These are phyloP conservation scores for Serrognathus titanus DNA, from an alignment of 2,888 invertebrate genomes.

Conservation along the genomic window DNA sequence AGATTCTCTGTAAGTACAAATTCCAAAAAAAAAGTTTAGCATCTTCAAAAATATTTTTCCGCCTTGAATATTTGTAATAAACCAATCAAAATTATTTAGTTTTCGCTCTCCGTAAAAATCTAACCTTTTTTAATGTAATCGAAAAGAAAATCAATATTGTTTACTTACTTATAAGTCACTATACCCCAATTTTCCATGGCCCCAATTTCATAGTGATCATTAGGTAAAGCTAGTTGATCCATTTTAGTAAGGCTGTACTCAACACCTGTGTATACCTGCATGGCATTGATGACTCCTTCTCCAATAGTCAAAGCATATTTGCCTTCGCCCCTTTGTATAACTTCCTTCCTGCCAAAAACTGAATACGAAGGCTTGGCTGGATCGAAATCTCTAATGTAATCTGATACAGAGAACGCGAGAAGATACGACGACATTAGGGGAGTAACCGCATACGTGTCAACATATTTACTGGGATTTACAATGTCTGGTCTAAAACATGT, in stretches of 20 bases:
- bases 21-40: too few species aligned
- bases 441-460: constrained; percentile 53
- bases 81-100: too few species aligned
- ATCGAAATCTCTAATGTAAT: constrained; percentile 58
- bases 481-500: neutral
- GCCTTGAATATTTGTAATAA: too few species aligned
- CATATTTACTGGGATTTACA: neutral
- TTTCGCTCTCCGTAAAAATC: too few species aligned
- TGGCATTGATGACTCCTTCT: constrained; percentile 25
- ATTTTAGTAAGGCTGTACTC: constrained; percentile 65
- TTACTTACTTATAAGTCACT: constrained; percentile 61
- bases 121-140: too few species aligned
- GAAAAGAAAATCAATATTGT: too few species aligned
- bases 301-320: constrained; percentile 6
- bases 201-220: constrained; percentile 67
- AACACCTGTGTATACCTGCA: constrained; percentile 59
- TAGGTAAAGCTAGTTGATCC: constrained; percentile 79
- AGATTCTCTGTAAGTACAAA: constrained; percentile 5
- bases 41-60: too few species aligned
- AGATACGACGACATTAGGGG: constrained; percentile 78
- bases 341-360: constrained; percentile 66
- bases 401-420: constrained; percentile 75
- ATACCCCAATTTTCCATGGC: constrained; percentile 95
- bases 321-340: constrained; percentile 57
- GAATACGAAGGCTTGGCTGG: constrained; percentile 49